Percentiles rank a stretch among this genome's conserved stretches.
Conservation (phyloP, 2,888 invertebrate genomes). For the Halictus quadricinctus region DNA sequence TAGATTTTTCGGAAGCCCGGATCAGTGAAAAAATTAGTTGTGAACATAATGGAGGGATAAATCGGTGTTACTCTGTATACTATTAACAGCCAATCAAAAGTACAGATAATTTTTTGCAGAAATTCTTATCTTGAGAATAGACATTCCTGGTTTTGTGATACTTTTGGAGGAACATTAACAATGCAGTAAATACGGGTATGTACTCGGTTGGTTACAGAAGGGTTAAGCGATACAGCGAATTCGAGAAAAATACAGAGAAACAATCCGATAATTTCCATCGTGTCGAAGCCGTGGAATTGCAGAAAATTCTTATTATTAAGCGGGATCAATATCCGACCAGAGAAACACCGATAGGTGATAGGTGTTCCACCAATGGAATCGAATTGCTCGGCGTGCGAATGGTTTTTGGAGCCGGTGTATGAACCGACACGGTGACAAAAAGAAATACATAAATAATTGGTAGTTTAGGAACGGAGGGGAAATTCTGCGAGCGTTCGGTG, state of each 20-base stretch:
- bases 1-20: too few species aligned
- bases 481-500: conserved; percentile 4
- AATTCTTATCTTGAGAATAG: too few species aligned
- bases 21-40: too few species aligned
- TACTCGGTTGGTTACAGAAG: too few species aligned
- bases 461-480: background rate
- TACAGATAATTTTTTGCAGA: too few species aligned
- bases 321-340: background rate
- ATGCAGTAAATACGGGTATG: too few species aligned
- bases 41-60: too few species aligned
- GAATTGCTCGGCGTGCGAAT: background rate
- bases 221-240: background rate
- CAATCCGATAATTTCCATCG: background rate
- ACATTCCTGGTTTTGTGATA: too few species aligned
- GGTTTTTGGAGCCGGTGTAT: background rate
- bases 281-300: background rate
- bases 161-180: background rate
- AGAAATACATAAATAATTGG: conserved; percentile 10
- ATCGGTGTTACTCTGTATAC: too few species aligned
- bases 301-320: conserved; percentile 1
- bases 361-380: background rate
- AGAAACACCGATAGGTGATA: background rate
- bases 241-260: background rate
- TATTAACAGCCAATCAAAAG: too few species aligned
- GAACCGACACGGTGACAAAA: background rate